These are phyloP conservation scores for Ormyrus labotus DNA, from an alignment of 2,888 invertebrate genomes.

Conservation along the genomic window DNA sequence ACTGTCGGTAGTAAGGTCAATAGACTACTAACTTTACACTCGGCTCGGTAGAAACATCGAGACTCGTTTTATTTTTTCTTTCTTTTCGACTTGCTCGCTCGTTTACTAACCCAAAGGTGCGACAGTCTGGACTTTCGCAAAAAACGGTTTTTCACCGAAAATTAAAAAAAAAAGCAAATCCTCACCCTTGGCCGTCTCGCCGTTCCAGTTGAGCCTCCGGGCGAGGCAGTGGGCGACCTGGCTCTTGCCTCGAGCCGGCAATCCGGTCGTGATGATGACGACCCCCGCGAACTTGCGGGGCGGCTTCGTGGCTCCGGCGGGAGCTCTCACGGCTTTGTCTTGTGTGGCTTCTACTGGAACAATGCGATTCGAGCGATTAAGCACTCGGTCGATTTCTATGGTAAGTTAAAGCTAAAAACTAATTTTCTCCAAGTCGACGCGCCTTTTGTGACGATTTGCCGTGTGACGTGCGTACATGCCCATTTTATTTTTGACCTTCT, in stretches of 20 bases:
- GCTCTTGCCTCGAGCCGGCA: conserved; percentile 95
- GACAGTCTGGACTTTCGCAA: no score
- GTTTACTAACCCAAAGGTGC: no score
- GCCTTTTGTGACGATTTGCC: no score
- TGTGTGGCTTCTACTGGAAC: conserved; percentile 76
- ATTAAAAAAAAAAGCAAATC: neutral
- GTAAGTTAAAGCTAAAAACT: no score
- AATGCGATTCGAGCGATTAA: no score
- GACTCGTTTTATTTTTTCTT: neutral
- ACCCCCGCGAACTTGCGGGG: conserved; percentile 82
- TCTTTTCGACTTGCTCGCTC: no score
- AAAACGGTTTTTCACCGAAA: no score
- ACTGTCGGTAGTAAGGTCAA: conserved; percentile 47
- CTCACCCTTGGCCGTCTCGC: conserved; percentile 88
- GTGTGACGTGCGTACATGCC: no score
- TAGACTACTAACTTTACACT: conserved; percentile 36
- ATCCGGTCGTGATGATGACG: conserved; percentile 91
- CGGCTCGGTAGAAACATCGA: conserved; percentile 6
- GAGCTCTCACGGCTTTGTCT: conserved; percentile 75
- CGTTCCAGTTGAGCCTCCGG: conserved; percentile 94
- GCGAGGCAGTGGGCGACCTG: conserved; percentile 91
- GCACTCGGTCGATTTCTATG: no score
- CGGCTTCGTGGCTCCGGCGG: conserved; percentile 72
- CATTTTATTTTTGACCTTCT: no score
- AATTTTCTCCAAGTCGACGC: no score